Percentiles rank a stretch among this genome's conserved stretches.
Evolutionary conservation across 2,113 vertebrate genomes (phyloP).

Genomic region (Acanthochromis polyacanthus): DNA sequence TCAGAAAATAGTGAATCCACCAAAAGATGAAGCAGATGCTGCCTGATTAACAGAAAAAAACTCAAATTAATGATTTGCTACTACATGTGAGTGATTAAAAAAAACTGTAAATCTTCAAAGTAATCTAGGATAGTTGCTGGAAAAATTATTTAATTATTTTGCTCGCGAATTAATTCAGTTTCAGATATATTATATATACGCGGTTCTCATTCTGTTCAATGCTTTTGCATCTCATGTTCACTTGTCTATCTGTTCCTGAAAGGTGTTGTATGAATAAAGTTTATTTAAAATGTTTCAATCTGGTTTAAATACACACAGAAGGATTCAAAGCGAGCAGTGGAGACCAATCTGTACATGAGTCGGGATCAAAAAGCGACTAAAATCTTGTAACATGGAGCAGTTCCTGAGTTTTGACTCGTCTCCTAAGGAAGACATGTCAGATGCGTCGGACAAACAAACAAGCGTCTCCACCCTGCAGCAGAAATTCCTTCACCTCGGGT

Average conservation of each 20-base stretch:
- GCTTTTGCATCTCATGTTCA: neutral
- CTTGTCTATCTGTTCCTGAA: neutral
- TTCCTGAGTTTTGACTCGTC: slow-evolving; percentile 10
- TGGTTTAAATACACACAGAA: neutral
- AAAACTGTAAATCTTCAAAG: too few species aligned
- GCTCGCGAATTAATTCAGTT: too few species aligned
- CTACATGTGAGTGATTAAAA: too few species aligned
- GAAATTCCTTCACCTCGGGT: slow-evolving; percentile 36
- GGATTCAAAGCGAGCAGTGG: neutral
- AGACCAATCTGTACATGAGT: neutral
- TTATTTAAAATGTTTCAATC: neutral
- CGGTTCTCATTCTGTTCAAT: too few species aligned
- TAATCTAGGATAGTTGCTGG: too few species aligned
- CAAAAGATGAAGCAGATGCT: too few species aligned
- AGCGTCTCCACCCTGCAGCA: slow-evolving; percentile 1
- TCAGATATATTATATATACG: too few species aligned
- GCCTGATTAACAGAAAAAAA: too few species aligned
- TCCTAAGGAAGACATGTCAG: neutral
- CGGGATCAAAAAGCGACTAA: neutral
- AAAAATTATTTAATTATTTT: too few species aligned
- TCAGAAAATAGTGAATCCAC: too few species aligned
- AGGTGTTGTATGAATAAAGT: too few species aligned
- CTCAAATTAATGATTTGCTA: too few species aligned
- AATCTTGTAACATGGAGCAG: slow-evolving; percentile 45
- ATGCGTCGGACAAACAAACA: neutral